phyloP scores from a whole-genome alignment of 2,888 invertebrate species.

The Seira musarum region DNA sequence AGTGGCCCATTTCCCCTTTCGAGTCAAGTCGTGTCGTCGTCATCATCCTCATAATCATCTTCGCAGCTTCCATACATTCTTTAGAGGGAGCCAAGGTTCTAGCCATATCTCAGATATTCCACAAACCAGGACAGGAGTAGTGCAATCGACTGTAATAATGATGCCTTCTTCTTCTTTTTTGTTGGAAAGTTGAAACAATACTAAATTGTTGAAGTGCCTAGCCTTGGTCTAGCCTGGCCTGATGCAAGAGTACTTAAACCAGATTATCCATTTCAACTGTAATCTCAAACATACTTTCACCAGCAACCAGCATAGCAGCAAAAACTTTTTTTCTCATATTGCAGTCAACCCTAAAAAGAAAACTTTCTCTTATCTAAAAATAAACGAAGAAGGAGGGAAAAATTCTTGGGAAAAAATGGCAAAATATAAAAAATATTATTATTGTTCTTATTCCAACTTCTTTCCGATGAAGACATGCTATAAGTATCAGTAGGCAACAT shows the following conservation, averaged over 20 bases:
- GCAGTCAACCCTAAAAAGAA: constrained; percentile 14
- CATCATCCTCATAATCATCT: not conserved
- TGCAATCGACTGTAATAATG: not conserved
- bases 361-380: not conserved
- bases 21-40: too few relatives aligned
- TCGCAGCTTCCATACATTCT: not conserved
- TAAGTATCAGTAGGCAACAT: too few relatives aligned
- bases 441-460: constrained; percentile 12
- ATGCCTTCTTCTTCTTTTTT: not conserved
- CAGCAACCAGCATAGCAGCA: too few relatives aligned
- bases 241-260: constrained; percentile 28
- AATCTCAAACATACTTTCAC: not conserved
- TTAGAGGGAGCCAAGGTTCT: constrained; percentile 27
- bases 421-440: not conserved
- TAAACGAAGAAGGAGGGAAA: not conserved
- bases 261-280: constrained; percentile 12
- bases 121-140: not conserved
- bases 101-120: constrained; percentile 17
- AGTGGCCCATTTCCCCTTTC: not conserved
- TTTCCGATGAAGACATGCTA: not conserved
- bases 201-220: constrained; percentile 4
- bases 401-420: not conserved
- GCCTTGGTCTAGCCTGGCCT: too few relatives aligned
- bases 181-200: not conserved
- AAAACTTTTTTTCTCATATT: constrained; percentile 47